Conservation (phyloP, 2,113 vertebrate species). For the Oplegnathus fasciatus region DNA sequence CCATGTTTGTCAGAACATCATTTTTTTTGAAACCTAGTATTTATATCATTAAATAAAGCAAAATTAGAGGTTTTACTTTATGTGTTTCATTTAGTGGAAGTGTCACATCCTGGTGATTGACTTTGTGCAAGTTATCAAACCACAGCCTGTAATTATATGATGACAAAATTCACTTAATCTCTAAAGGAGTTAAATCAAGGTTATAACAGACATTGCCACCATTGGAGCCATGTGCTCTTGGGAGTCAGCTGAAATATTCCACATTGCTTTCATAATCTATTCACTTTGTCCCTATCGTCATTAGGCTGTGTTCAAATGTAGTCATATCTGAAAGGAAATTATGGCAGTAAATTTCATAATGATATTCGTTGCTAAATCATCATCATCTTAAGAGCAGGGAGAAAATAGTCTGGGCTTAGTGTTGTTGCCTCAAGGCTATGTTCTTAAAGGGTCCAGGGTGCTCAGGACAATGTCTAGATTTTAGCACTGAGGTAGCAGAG, state of each 20-base stretch:
- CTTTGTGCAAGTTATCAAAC: not conserved
- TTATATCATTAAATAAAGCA: not conserved
- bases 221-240: not conserved
- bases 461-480: constrained; percentile 1
- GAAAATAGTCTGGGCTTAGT: not conserved
- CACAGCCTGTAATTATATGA: not conserved
- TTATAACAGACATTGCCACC: not conserved
- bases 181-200: not conserved
- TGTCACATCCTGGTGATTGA: not conserved
- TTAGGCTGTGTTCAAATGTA: not conserved
- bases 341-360: not conserved
- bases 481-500: not conserved
- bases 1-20: constrained; percentile 11
- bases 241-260: not conserved
- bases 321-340: not conserved
- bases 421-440: constrained; percentile 4
- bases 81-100: not conserved
- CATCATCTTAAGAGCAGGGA: not conserved
- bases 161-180: not conserved
- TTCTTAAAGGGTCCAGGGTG: not conserved
- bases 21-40: not conserved
- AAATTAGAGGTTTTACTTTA: not conserved
- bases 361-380: not conserved
- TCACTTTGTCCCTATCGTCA: not conserved
- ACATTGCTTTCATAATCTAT: not conserved